Evolutionary conservation across 2,888 invertebrate genomes (phyloP), one percentile per base, ranked within the genome.

Genomic region (Torymus aiolomorphi): DNA sequence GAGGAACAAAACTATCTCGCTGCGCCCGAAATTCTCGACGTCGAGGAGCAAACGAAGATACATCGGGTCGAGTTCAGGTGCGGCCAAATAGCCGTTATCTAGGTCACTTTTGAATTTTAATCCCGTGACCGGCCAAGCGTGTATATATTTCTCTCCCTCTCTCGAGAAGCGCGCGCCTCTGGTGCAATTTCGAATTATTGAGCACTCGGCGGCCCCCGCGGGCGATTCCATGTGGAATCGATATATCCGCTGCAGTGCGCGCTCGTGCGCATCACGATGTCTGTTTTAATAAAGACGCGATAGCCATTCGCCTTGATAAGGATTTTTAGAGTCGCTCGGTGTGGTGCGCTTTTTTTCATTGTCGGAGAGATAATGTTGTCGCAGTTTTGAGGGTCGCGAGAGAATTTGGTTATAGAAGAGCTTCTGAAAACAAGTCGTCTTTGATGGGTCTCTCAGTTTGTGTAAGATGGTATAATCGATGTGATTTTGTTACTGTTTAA

Each of bases 81-180:
- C n/a, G 85, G 85, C 86, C 83, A 85, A 83, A 86, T 84, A 85
- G 82, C 84, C 84, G 84, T 87, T 86, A 88, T 87, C 85, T 85
- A 83, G 86, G 85, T 84, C 86, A 84, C 85, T 84, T 86, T 87
- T 87, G 86, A 87, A 88, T 88, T 88, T 87, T 87, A 87, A 88
- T 87, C 84, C 84, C 72, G 66, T 42, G 57, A 51, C 20, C 67
- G 24, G 18, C 18, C 54, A 18, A 63, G 69, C 56, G n/a, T 66
- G 66, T 65, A n/a, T n/a, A n/a, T n/a, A n/a, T n/a, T n/a, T n/a
- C n/a, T n/a, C n/a, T n/a, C n/a, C n/a, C 49, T 76, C 76, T 13
- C 56, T 49, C 49, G 67, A 10, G 18, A 14, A 8, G 18, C 42
- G 59, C 75, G 10, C 63, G 65, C 70, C 13, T 5, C 24, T 16